A percentile compares a stretch with the other conserved stretches of the same genome.
phyloP scores from a whole-genome alignment of 2,888 invertebrate species.

The Mythimna vitellina region DNA sequence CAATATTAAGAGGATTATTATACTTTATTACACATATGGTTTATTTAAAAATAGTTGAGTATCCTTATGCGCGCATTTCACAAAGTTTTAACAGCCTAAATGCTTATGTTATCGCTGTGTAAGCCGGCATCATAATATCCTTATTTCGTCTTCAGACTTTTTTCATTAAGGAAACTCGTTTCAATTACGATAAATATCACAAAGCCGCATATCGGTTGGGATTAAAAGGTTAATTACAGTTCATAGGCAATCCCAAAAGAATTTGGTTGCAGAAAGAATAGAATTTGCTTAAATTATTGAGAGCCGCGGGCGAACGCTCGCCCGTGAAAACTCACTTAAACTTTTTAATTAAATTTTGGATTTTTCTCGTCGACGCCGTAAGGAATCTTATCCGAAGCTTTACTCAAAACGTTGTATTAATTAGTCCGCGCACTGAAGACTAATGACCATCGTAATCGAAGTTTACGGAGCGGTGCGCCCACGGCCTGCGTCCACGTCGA shows the following conservation, averaged over 20 bases:
- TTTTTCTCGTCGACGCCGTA: conserved; percentile 81
- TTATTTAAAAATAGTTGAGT: conserved; percentile 34
- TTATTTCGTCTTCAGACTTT: conserved; percentile 6
- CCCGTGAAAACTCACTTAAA: conserved; percentile 90
- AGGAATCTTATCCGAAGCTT: conserved; percentile 83
- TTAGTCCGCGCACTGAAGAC: conserved; percentile 82
- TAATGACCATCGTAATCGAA: conserved; percentile 84
- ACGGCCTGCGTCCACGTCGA: conserved; percentile 13
- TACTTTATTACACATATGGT: conserved; percentile 39
- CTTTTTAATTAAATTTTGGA: conserved; percentile 90
- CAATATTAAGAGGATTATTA: conserved; percentile 45
- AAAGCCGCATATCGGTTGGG: conserved; percentile 58
- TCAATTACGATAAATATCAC: conserved; percentile 47
- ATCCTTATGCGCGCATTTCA: conserved; percentile 10
- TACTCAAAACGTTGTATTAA: conserved; percentile 89
- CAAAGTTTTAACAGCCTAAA: conserved; percentile 19
- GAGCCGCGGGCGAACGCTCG: conserved; percentile 81
- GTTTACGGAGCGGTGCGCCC: conserved; percentile 78
- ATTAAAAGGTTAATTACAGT: conserved; percentile 75
- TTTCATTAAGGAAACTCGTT: conserved; percentile 31
- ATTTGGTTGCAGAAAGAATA: conserved; percentile 80
- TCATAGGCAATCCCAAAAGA: conserved; percentile 69
- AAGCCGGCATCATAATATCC: conserved; percentile 2
- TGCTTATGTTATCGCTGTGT: conserved; percentile 22
- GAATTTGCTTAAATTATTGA: conserved; percentile 86